Percentiles rank a stretch among this genome's conserved stretches.
Evolutionary conservation across 2,113 vertebrate genomes (phyloP).

Genomic region (Amphiprion ocellaris): DNA sequence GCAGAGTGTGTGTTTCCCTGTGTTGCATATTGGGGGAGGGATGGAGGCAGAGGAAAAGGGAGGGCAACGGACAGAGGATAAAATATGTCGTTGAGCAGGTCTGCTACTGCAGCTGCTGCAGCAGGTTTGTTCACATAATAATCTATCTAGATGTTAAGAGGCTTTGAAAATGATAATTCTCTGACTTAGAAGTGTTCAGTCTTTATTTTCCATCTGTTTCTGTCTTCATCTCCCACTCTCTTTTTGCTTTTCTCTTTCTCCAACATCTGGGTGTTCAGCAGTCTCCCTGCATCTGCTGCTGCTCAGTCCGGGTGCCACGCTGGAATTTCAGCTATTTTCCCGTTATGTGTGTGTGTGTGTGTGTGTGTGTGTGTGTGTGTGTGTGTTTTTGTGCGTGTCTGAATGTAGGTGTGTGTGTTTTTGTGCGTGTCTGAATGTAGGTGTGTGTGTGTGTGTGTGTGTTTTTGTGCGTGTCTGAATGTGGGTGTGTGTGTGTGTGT

Average conservation of each 20-base stretch:
- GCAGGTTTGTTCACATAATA: slow-evolving; percentile 1
- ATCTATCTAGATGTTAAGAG: slow-evolving; percentile 9
- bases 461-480: neutral
- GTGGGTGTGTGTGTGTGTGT: slow-evolving; percentile 22
- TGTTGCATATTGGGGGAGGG: slow-evolving; percentile 34
- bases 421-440: too few species aligned
- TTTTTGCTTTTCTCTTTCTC: slow-evolving; percentile 22
- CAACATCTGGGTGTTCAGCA: slow-evolving; percentile 72
- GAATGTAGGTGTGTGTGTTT: neutral
- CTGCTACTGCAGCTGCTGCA: slow-evolving; percentile 29
- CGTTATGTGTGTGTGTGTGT: slow-evolving; percentile 44
- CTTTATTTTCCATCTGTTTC: slow-evolving; percentile 1
- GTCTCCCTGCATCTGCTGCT: slow-evolving; percentile 72
- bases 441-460: slow-evolving; percentile 1
- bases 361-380: slow-evolving; percentile 26
- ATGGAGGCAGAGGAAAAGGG: neutral
- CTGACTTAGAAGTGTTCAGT: slow-evolving; percentile 3
- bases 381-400: slow-evolving; percentile 8
- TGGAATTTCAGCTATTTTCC: slow-evolving; percentile 83
- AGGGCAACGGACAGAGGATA: slow-evolving; percentile 13
- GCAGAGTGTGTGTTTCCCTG: slow-evolving; percentile 38
- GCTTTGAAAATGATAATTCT: slow-evolving; percentile 1
- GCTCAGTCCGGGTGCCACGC: slow-evolving; percentile 67
- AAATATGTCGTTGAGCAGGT: slow-evolving; percentile 22
- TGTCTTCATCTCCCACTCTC: neutral